Percentiles rank a stretch among this genome's conserved stretches.
Conservation (phyloP, 2,797 vertebrate species). For the Myotis findleyi region DNA sequence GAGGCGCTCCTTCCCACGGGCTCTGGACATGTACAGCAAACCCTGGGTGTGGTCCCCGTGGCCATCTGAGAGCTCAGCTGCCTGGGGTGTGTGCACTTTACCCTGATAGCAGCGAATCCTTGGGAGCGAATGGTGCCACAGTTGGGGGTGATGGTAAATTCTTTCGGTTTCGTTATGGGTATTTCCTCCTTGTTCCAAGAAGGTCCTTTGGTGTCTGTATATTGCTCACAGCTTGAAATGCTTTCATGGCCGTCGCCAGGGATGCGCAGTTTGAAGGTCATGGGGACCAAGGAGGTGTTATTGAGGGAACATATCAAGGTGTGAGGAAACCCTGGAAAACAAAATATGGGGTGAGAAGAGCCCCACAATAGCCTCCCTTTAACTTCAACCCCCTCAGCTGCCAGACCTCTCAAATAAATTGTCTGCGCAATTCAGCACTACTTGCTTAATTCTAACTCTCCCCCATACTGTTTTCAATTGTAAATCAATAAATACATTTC, state of each 20-base stretch:
- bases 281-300: slow-evolving; percentile 91
- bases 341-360: neutral
- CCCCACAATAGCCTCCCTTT: neutral
- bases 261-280: slow-evolving; percentile 91
- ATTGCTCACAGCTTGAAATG: slow-evolving; percentile 78
- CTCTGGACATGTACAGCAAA: neutral
- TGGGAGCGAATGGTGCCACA: slow-evolving; percentile 86
- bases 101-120: slow-evolving; percentile 88
- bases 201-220: slow-evolving; percentile 53
- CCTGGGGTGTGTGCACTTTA: slow-evolving; percentile 67
- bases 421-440: neutral
- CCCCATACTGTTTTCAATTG: neutral
- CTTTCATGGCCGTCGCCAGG: slow-evolving; percentile 91
- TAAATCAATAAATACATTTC: neutral
- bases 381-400: neutral
- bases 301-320: slow-evolving; percentile 88
- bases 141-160: slow-evolving; percentile 90
- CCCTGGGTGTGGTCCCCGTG: neutral
- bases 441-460: neutral
- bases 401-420: neutral
- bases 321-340: slow-evolving; percentile 90
- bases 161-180: slow-evolving; percentile 80
- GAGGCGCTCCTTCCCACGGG: neutral
- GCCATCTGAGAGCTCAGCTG: neutral
- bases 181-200: slow-evolving; percentile 80